Evolutionary conservation across 2,888 invertebrate species (phyloP).

Genomic region (Abrostola triplasia): DNA sequence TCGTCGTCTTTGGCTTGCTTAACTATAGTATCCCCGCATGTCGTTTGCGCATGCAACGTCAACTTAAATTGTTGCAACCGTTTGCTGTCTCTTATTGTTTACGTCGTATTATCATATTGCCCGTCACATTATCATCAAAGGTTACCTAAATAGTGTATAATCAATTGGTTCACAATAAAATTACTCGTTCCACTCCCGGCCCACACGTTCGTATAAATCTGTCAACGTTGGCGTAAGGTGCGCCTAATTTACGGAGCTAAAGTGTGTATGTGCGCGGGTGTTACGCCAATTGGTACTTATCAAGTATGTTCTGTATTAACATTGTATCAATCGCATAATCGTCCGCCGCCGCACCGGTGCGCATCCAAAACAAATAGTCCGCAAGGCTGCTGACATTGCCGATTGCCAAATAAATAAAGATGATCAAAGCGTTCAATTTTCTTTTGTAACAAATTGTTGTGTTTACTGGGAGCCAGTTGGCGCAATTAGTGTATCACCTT

Average conservation of each 20-base stretch:
- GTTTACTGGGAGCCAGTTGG: conserved; percentile 46
- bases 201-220: conserved; percentile 72
- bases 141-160: conserved; percentile 41
- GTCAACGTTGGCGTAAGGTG: conserved; percentile 65
- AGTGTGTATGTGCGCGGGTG: conserved; percentile 53
- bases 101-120: conserved; percentile 19
- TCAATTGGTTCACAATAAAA: conserved; percentile 56
- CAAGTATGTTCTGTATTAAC: conserved; percentile 66
- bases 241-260: conserved; percentile 68
- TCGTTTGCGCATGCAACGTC: too few relatives aligned
- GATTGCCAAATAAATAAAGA: conserved; percentile 44
- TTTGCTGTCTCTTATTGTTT: conserved; percentile 14
- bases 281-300: conserved; percentile 72
- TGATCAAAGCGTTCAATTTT: conserved; percentile 48
- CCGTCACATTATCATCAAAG: conserved; percentile 44
- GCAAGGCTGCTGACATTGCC: conserved; percentile 45
- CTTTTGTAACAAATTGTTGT: conserved; percentile 50
- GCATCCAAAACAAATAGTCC: conserved; percentile 65
- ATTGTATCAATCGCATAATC: conserved; percentile 57
- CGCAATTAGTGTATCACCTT: conserved; percentile 48
- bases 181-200: conserved; percentile 37
- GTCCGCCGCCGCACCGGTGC: conserved; percentile 29
- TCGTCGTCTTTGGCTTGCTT: too few relatives aligned
- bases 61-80: neutral
- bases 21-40: too few relatives aligned